These are phyloP conservation scores for Cygnus buccinator DNA, from an alignment of 2,113 vertebrate genomes.

Conservation along the genomic window DNA sequence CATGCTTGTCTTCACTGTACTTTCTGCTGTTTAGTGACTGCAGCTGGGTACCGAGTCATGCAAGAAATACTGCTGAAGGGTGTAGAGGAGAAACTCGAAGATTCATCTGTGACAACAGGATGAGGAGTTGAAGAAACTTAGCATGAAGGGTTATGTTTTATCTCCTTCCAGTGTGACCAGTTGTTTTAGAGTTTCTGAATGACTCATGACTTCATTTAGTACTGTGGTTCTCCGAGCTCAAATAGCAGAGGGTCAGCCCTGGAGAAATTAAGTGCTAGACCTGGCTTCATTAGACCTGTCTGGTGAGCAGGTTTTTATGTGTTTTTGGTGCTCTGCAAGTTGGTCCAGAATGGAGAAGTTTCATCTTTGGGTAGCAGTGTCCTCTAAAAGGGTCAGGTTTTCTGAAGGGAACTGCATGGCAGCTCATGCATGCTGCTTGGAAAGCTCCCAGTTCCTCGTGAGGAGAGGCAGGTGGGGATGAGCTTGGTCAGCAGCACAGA, in stretches of 20 bases:
- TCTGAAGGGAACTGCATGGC: accelerated
- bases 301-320: neutral
- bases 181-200: slow-evolving; percentile 5
- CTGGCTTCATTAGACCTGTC: neutral
- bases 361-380: neutral
- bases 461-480: neutral
- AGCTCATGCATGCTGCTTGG: neutral
- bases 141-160: neutral
- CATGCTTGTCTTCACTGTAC: neutral
- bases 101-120: neutral
- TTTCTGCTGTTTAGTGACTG: neutral
- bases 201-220: neutral
- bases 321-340: neutral
- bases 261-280: neutral
- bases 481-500: neutral
- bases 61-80: neutral
- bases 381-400: neutral
- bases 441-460: neutral
- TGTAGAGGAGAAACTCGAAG: neutral
- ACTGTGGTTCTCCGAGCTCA: neutral
- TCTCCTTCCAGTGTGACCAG: neutral
- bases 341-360: neutral
- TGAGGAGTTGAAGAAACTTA: neutral
- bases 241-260: neutral
- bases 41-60: neutral